These are phyloP conservation scores for Trissonchulus latispiculum DNA, from an alignment of 2,888 invertebrate genomes.

Conservation along the genomic window DNA sequence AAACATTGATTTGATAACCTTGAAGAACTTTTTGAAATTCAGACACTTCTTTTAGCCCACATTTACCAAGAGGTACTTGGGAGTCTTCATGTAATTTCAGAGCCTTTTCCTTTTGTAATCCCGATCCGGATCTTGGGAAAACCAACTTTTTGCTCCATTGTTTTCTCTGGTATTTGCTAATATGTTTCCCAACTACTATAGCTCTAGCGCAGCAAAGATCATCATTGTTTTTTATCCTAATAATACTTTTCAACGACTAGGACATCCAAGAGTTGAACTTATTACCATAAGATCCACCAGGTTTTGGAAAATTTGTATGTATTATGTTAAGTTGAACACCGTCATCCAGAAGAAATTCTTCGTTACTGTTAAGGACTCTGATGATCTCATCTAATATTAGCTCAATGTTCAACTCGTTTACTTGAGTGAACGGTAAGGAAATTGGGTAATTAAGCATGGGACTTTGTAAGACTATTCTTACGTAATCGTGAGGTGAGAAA, in stretches of 20 bases:
- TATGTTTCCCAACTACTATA: not conserved
- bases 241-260: not conserved
- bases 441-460: not conserved
- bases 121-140: not conserved
- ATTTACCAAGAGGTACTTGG: not conserved
- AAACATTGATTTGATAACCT: slow-evolving; percentile 2
- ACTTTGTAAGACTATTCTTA: not conserved
- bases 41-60: not conserved
- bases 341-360: not conserved
- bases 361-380: not conserved
- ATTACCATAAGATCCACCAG: not conserved
- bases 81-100: not conserved
- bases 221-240: not conserved
- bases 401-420: not conserved
- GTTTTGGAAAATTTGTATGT: slow-evolving; percentile 6
- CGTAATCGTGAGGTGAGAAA: not conserved
- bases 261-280: not conserved
- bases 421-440: not conserved
- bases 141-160: not conserved
- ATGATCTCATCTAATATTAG: not conserved
- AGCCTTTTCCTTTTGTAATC: not conserved
- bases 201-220: not conserved
- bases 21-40: not conserved
- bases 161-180: not conserved
- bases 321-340: not conserved